Base-by-base conservation (phyloP, 2,888 invertebrate species). In the Mesorhabditis spiculigera region DNA sequence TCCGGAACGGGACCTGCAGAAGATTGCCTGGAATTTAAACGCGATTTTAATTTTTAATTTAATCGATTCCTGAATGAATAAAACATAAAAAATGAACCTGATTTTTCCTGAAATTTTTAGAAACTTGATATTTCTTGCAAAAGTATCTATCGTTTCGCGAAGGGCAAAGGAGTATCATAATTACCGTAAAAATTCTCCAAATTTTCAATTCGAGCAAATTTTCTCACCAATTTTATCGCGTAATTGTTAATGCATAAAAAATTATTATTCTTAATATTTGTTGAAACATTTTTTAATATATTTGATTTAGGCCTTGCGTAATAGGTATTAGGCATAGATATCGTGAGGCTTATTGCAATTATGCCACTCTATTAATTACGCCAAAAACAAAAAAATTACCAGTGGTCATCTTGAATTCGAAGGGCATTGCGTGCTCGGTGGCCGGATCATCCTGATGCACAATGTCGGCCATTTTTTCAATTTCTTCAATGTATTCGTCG, bases 401-500 rank as follows among this genome's bases (percentile, higher is more conserved):
- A 75, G 74, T 79, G 65, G 81, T 75, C 78, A 81, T 82, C 66
- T 78, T 78, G 65, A 82, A 72, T 63, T 81, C 81, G 43, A 83
- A 75, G 4, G 83, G 83, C 43, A 77, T 79, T 3, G 80, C 78
- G 70, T 83, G 82, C 50, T 83, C 83, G 5, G 69, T 68, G 13
- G 78, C 70, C 4, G 71, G 73, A 50, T 83, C 82, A 8, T 79
- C 75, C 45, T 78, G 73, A 5, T 74, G 71, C 13, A 84, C 83
- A 43, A 79, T 77, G n/a, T 78, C 74, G 41, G 83, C 83, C 78
- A 84, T 84, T 67, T 84, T 82, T 69, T 84, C 82, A 41, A 84
- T 80, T 68, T 84, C 82, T 16, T 81, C 78, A n/a, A 84, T 80
- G 70, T 82, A 83, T 63, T 84, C 79, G 63, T 82, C 78, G 10